phyloP scores from a whole-genome alignment of 2,797 vertebrate species.

The Hoplostethus mediterraneus region DNA sequence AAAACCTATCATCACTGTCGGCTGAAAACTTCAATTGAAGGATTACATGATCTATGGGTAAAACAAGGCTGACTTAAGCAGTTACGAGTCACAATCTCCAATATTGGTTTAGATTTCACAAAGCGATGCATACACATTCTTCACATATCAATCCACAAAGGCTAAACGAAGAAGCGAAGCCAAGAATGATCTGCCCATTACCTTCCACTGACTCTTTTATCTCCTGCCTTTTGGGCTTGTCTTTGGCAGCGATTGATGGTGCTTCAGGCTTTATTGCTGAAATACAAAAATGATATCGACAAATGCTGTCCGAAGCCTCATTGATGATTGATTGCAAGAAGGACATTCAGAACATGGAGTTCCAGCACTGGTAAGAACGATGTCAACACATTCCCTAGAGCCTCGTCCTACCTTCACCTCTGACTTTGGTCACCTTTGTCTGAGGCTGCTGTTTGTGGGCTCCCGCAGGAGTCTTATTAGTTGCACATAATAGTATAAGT shows the following conservation, averaged over 20 bases:
- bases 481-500: too few relatives aligned
- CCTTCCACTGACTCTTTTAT: constrained; percentile 67
- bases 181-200: constrained; percentile 37
- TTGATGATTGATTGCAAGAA: constrained; percentile 13
- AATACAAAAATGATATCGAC: constrained; percentile 48
- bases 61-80: neutral
- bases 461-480: neutral
- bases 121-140: neutral
- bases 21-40: too few relatives aligned
- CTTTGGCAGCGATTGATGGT: constrained; percentile 35
- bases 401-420: neutral
- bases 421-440: neutral
- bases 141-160: neutral
- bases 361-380: neutral
- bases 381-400: neutral
- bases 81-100: neutral
- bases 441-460: neutral
- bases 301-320: constrained; percentile 15
- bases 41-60: too few relatives aligned
- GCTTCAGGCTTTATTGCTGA: constrained; percentile 51
- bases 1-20: too few relatives aligned
- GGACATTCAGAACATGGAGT: too few relatives aligned
- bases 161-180: constrained; percentile 7
- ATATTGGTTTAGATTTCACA: neutral
- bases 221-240: constrained; percentile 46